Base-by-base conservation (phyloP, 2,888 invertebrate species). In the Chirona hameri region DNA sequence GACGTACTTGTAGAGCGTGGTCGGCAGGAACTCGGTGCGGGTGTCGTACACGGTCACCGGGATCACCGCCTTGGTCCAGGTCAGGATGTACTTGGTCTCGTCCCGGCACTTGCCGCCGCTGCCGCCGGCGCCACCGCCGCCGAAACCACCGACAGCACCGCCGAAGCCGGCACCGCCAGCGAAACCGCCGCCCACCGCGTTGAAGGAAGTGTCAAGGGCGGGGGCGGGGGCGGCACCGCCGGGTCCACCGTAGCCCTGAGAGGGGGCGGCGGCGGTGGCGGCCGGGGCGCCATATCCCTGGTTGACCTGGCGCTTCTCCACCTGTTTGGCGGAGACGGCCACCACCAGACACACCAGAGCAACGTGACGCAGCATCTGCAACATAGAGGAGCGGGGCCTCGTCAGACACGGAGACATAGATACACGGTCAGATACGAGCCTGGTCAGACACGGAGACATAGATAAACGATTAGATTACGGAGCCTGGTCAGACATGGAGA, bases 341-440 rank as follows among this genome's bases (percentile, higher is more conserved):
- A 48, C 52, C 80, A 80, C 48, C 27, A 80, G 48, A 52, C 52
- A 48, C 80, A 55, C 52, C 80, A 76, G 39, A 76, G 76, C 76
- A 46, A 76, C 24, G 76, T 76, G 76, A 39, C 80, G 80, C 80
- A 80, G n/a, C 80, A 80, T 80, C 80, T 80, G 80, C 27, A 27
- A 52, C 52, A 21, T 18, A 80, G 27, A 27, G 7, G 39, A 1
- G 39, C 4, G n/a, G 21, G 79, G 9, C 21, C 15, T 0, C 18
- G 76, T 24, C 27, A 27, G 24, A 1, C 18, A 5, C 24, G 31
- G 31, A 7, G 7, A 18, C 31, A 14, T 1, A n/a, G n/a, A n/a
- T n/a, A n/a, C n/a, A n/a, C n/a, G n/a, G n/a, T n/a, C n/a, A n/a
- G n/a, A n/a, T n/a, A n/a, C n/a, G n/a, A n/a, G n/a, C n/a, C n/a